phyloP scores from a whole-genome alignment of 2,888 invertebrate genomes.

The Leptarthrus brevirostris region DNA sequence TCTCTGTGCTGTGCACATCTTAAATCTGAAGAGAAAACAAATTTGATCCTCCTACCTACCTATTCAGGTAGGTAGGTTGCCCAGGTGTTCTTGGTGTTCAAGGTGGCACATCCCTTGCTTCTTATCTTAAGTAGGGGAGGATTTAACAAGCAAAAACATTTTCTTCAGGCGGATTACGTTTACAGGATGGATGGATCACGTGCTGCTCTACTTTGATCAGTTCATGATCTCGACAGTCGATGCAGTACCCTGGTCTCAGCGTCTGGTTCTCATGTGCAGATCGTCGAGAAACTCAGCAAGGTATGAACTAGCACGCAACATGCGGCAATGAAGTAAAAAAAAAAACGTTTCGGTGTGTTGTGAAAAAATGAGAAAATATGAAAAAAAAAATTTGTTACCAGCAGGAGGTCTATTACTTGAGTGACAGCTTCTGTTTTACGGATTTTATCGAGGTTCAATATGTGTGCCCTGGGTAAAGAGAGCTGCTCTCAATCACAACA shows the following conservation, averaged over 20 bases:
- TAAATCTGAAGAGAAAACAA: slow-evolving; percentile 26
- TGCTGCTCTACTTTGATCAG: slow-evolving; percentile 39
- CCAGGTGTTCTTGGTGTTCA: slow-evolving; percentile 26
- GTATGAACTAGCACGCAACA: slow-evolving; percentile 12
- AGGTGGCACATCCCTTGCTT: slow-evolving; percentile 6
- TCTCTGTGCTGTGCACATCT: neutral
- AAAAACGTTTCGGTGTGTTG: slow-evolving; percentile 1
- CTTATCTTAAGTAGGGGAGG: slow-evolving; percentile 39
- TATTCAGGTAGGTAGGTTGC: slow-evolving; percentile 21
- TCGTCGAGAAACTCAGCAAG: neutral
- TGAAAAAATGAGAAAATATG: neutral
- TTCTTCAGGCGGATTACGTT: slow-evolving; percentile 26
- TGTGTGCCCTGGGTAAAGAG: neutral
- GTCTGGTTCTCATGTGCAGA: slow-evolving; percentile 20
- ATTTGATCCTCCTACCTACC: slow-evolving; percentile 36
- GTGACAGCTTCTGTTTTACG: slow-evolving; percentile 51
- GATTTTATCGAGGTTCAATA: slow-evolving; percentile 16
- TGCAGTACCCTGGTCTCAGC: neutral
- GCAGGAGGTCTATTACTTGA: slow-evolving; percentile 47
- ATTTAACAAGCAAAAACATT: slow-evolving; percentile 14
- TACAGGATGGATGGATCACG: slow-evolving; percentile 31
- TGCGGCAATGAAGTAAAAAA: slow-evolving; percentile 29
- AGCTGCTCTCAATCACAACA: slow-evolving; percentile 28
- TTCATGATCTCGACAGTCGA: neutral
- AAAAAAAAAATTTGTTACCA: slow-evolving; percentile 25